Conservation (phyloP, 1,140 invertebrate species). For the silkworm (Bombyx mori) region DNA sequence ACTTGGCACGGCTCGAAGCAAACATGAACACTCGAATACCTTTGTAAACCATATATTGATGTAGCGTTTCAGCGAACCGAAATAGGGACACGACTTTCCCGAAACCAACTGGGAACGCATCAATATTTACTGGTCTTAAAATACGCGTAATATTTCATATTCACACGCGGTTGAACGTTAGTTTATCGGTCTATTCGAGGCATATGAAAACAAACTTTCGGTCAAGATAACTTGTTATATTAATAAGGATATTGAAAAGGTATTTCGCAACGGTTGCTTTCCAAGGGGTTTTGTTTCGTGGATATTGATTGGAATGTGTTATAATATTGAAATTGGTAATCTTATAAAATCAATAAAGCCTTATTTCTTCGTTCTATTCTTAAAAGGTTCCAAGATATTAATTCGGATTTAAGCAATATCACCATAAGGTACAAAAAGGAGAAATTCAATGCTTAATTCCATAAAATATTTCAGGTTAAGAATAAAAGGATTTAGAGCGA, state of each 20-base stretch:
- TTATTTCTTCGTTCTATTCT: too few relatives aligned
- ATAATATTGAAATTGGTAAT: too few relatives aligned
- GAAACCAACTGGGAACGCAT: conserved; percentile 8
- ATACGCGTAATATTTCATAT: conserved; percentile 32
- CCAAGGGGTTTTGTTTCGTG: too few relatives aligned
- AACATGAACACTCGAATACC: too few relatives aligned
- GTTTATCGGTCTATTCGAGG: conserved; percentile 31
- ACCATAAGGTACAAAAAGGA: too few relatives aligned
- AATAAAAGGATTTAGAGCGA: conserved; percentile 49
- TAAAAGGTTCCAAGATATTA: too few relatives aligned
- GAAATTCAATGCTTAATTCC: background rate
- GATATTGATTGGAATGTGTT: too few relatives aligned
- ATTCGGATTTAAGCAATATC: too few relatives aligned
- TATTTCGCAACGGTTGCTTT: too few relatives aligned
- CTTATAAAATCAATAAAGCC: too few relatives aligned
- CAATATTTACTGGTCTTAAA: conserved; percentile 39
- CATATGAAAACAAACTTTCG: conserved; percentile 41
- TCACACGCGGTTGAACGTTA: conserved; percentile 10
- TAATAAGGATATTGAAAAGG: conserved; percentile 13
- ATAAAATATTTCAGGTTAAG: conserved; percentile 46
- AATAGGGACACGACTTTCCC: conserved; percentile 10
- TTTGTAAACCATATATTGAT: too few relatives aligned
- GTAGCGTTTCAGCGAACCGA: conserved; percentile 1
- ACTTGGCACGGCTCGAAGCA: too few relatives aligned
- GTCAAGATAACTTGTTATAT: conserved; percentile 39